These are phyloP conservation scores for Meloidogyne chitwoodi DNA, from an alignment of 1,140 invertebrate species.

Conservation along the genomic window DNA sequence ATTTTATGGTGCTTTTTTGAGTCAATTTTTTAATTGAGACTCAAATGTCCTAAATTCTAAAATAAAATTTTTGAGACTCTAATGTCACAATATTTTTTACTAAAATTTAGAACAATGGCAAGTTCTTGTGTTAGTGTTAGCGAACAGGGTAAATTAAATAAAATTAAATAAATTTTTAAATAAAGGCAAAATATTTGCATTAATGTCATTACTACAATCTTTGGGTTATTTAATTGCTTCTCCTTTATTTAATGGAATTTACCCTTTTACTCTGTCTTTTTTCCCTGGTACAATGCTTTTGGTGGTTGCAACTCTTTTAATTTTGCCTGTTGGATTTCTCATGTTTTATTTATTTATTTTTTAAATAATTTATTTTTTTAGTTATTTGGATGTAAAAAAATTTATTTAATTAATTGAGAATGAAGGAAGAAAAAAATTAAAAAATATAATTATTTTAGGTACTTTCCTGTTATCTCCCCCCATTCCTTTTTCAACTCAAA, in stretches of 20 bases:
- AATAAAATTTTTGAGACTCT: too few species aligned
- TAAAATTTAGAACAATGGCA: constrained; percentile 27
- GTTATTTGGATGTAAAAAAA: not conserved
- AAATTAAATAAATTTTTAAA: not conserved
- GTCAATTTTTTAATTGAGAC: too few species aligned
- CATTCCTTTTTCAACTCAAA: too few species aligned
- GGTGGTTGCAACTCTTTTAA: constrained; percentile 18
- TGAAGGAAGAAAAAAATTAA: too few species aligned
- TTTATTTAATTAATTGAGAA: not conserved
- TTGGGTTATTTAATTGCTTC: constrained; percentile 48
- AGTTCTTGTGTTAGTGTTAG: constrained; percentile 39
- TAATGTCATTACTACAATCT: constrained; percentile 47
- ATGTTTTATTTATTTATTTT: constrained; percentile 23
- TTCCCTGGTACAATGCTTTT: constrained; percentile 50
- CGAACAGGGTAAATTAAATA: constrained; percentile 50
- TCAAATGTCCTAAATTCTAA: too few species aligned
- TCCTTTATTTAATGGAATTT: constrained; percentile 51
- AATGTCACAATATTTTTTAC: too few species aligned
- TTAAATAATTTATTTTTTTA: not conserved
- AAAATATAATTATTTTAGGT: too few species aligned
- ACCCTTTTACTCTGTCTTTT: constrained; percentile 47
- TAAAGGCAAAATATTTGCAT: constrained; percentile 43
- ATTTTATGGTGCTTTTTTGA: too few species aligned
- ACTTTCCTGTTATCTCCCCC: too few species aligned
- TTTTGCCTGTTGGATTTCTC: constrained; percentile 23